Base-by-base conservation (phyloP, 2,888 invertebrate genomes). In the Brachyptera putata region DNA sequence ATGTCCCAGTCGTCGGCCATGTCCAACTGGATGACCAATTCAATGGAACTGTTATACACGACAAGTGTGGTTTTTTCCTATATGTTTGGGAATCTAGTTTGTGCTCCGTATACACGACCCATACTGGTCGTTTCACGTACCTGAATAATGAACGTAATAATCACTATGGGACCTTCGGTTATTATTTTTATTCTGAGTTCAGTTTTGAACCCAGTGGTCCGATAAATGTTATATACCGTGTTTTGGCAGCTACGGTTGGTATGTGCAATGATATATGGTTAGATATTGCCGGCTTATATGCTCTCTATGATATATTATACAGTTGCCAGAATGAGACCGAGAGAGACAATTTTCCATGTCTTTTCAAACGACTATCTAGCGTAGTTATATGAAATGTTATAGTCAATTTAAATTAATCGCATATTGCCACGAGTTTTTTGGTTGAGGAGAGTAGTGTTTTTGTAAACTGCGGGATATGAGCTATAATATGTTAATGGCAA, bases 121-220 rank as follows among this genome's bases (percentile, higher is more conserved):
- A 48, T 48, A 24, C 30, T 48, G 24, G 26, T 25, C 41, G 56
- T 26, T 56, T 21, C 41, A 39, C 48, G 48, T 57, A 30, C 57
- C 57, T 57, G 57, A 57, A 57, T 57, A 57, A 57, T 57, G 57
- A 57, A 21, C 30, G 30, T 41, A 57, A 57, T 57, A 57, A 57
- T 57, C 41, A 48, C 30, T 16, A 30, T 30, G 57, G 48, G 57
- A 46, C 48, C 48, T 57, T 34, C 34, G 46, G 57, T 26, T 55
- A 30, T 22, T 48, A 22, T 57, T 57, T 57, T 46, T 48, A 30
- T 48, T 21, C 43, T 18, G 39, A 48, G 46, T 36, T 56, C 36
- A 37, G 48, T 37, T 21, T 37, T 16, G 60, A 56, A 25, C 48
- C 50, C 56, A 57, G 50, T 49, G 56, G 60, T 16, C 39, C 57